phyloP scores from a whole-genome alignment of 2,113 vertebrate species.

The Notothenia rossii region DNA sequence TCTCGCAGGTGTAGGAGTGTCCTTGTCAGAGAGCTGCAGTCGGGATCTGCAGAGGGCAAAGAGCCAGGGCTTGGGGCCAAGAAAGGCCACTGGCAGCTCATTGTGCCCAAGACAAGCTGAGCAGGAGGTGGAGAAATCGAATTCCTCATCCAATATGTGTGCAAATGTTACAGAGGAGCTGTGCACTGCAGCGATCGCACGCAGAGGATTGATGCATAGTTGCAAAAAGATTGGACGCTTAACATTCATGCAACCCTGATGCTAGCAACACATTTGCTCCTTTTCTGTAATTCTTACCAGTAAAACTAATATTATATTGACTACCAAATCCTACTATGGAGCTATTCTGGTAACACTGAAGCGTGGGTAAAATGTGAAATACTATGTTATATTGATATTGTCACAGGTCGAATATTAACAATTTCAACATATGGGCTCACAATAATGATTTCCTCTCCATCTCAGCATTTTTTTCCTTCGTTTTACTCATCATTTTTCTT shows the following conservation, averaged over 20 bases:
- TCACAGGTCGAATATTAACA: slow-evolving; percentile 4
- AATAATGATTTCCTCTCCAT: slow-evolving; percentile 4
- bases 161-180: slow-evolving; percentile 40
- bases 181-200: not conserved
- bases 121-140: slow-evolving; percentile 41
- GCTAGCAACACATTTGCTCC: not conserved
- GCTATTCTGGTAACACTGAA: not conserved
- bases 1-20: slow-evolving; percentile 73
- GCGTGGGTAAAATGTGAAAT: not conserved
- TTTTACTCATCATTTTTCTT: slow-evolving; percentile 27
- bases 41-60: slow-evolving; percentile 66
- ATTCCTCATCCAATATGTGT: slow-evolving; percentile 51
- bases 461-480: slow-evolving; percentile 33
- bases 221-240: slow-evolving; percentile 9
- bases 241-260: slow-evolving; percentile 14
- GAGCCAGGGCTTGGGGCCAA: slow-evolving; percentile 70
- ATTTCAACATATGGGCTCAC: slow-evolving; percentile 29
- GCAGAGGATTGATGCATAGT: not conserved
- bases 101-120: slow-evolving; percentile 66
- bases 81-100: slow-evolving; percentile 58
- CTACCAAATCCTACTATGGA: not conserved
- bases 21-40: slow-evolving; percentile 75
- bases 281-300: not conserved
- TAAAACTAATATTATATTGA: not conserved
- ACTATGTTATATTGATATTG: slow-evolving; percentile 10